phyloP scores from a whole-genome alignment of 2,797 vertebrate species.

The Neoniphon sammara region DNA sequence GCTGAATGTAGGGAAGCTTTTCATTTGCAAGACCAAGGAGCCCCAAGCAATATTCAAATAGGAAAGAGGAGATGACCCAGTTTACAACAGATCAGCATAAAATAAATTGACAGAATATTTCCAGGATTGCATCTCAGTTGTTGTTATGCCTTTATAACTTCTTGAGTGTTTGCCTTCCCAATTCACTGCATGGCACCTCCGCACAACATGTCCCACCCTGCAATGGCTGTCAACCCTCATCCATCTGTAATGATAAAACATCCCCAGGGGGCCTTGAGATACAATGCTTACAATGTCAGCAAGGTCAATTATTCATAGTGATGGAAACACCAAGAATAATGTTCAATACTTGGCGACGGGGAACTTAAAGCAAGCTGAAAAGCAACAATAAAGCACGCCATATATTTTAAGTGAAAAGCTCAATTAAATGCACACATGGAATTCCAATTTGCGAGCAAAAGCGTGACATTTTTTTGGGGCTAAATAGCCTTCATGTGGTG shows the following conservation, averaged over 20 bases:
- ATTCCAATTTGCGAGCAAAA: constrained; percentile 52
- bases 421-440: constrained; percentile 46
- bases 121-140: not conserved
- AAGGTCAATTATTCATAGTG: constrained; percentile 71
- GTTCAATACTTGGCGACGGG: constrained; percentile 6
- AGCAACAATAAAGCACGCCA: constrained; percentile 11
- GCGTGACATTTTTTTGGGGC: constrained; percentile 38
- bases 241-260: constrained; percentile 45
- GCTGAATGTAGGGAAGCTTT: constrained; percentile 41
- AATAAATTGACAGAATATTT: not conserved
- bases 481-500: constrained; percentile 72
- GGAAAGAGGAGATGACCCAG: constrained; percentile 4
- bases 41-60: not conserved
- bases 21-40: constrained; percentile 29
- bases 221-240: constrained; percentile 55
- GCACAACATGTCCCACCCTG: constrained; percentile 52
- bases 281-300: constrained; percentile 66
- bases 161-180: constrained; percentile 33
- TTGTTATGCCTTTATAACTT: constrained; percentile 17
- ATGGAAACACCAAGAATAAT: constrained; percentile 17
- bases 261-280: constrained; percentile 55
- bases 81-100: not conserved
- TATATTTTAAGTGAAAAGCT: constrained; percentile 33
- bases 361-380: constrained; percentile 31
- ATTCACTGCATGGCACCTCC: constrained; percentile 37